Percentiles rank a stretch among this genome's conserved stretches.
phyloP scores from a whole-genome alignment of 92 coral and sea anemone genomes.

The Actinernus sp. region DNA sequence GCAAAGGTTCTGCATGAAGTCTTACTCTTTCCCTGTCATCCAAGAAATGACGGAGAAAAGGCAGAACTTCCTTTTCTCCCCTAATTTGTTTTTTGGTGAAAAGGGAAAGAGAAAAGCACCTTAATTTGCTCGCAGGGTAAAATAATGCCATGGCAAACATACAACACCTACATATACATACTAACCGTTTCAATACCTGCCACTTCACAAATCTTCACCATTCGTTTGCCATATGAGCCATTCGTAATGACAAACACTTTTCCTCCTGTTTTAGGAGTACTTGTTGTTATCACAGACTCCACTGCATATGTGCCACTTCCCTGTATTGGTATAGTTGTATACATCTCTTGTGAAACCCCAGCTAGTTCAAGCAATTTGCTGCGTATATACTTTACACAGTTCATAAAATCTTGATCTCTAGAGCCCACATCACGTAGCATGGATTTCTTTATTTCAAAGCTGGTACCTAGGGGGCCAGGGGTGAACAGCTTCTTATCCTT shows the following conservation, averaged over 20 bases:
- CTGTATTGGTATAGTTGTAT: conserved; percentile 80
- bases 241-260: conserved; percentile 81
- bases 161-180: neutral
- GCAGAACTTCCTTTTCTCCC: no score
- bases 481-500: conserved; percentile 95
- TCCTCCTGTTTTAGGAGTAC: conserved; percentile 82
- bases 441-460: conserved; percentile 85
- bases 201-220: conserved; percentile 85
- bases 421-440: conserved; percentile 98
- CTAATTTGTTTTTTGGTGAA: no score
- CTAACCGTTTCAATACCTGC: conserved; percentile 91
- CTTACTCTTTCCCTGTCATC: no score
- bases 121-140: no score
- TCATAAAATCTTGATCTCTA: conserved; percentile 86
- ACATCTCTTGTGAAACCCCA: conserved; percentile 82
- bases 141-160: neutral
- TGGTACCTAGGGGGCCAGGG: conserved; percentile 95
- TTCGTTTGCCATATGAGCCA: conserved; percentile 97
- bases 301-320: conserved; percentile 96
- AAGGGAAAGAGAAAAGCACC: no score
- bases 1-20: no score
- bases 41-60: no score
- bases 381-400: conserved; percentile 80
- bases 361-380: conserved; percentile 82
- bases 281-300: conserved; percentile 89